Base-by-base conservation (phyloP, 2,113 vertebrate genomes). In the Nothoprocta perdicaria region DNA sequence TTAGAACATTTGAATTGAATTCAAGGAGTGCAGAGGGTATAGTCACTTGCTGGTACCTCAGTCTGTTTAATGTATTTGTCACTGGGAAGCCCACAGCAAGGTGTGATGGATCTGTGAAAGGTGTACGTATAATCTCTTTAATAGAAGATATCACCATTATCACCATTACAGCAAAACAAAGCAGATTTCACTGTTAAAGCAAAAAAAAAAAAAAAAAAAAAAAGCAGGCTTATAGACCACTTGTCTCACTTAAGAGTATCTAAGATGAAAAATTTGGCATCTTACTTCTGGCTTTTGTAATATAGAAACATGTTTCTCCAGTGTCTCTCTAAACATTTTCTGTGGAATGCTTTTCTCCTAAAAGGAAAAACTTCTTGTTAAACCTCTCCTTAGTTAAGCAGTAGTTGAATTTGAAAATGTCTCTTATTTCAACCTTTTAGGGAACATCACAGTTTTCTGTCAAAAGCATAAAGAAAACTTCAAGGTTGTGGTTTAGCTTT, bases 51-150 rank as follows among this genome's bases (percentile, higher is more conserved):
- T 67, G 43, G 35, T 85, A 76, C 46, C n/a, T 80, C 45, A 7
- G 10, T 48, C 21, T 48, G 21, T 22, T 48, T 48, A 48, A 40
- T 87, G 68, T 92, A 77, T 96, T 94, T 94, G 66, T 93, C 84
- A 88, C 10, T 89, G 84, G 79, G 82, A 93, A 83, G 93, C 81
- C 81, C 76, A 80, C 40, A 94, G 94, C 89, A 89, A 61, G 61
- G 19, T 68, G 19, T 72, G 87, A 95, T 55, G 82, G 68, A 46
- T 53, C 81, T 89, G 50, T 91, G 87, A 90, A 68, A 93, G 95
- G 95, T 80, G 58, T 72, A 16, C 80, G 6, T 80, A 45, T 5
- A 80, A 61, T 80, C 81, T 92, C 35, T 76, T 93, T 92, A 81
- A 94, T 92, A 81, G 35, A n/a, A n/a, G n/a, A n/a, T n/a, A n/a